These are phyloP conservation scores for Ceraclea dissimilis DNA, from an alignment of 2,888 invertebrate species.

Conservation along the genomic window DNA sequence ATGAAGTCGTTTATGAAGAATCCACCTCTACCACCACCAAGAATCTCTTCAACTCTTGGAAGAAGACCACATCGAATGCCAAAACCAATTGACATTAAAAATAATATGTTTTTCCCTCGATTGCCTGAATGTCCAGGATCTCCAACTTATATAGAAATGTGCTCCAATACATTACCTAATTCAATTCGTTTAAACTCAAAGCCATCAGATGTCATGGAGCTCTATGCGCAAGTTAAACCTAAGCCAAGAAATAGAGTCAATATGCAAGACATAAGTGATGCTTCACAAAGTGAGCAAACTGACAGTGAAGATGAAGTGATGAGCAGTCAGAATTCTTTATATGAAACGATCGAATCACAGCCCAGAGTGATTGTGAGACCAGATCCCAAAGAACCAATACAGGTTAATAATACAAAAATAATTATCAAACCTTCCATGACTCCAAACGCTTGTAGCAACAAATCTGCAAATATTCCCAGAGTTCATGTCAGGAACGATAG, in stretches of 20 bases:
- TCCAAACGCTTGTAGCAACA: conserved; percentile 30
- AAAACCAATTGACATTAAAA: neutral
- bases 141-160: conserved; percentile 21
- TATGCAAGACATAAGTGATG: conserved; percentile 19
- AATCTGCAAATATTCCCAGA: conserved; percentile 40
- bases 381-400: conserved; percentile 36
- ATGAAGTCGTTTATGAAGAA: conserved; percentile 32
- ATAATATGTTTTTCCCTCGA: neutral
- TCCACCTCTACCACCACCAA: conserved; percentile 68
- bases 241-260: conserved; percentile 23
- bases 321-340: conserved; percentile 11
- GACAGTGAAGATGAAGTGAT: conserved; percentile 21
- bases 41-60: conserved; percentile 61
- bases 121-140: conserved; percentile 10
- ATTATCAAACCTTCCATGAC: conserved; percentile 52
- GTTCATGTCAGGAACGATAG: conserved; percentile 36
- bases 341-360: conserved; percentile 34
- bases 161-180: conserved; percentile 18
- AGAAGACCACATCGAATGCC: conserved; percentile 36
- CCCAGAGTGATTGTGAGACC: conserved; percentile 49
- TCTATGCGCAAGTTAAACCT: conserved; percentile 18
- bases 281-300: conserved; percentile 19
- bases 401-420: conserved; percentile 49
- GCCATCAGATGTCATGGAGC: conserved; percentile 9
- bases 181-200: conserved; percentile 7